These are phyloP conservation scores for Incurvaria masculella DNA, from an alignment of 2,888 invertebrate species.

Conservation along the genomic window DNA sequence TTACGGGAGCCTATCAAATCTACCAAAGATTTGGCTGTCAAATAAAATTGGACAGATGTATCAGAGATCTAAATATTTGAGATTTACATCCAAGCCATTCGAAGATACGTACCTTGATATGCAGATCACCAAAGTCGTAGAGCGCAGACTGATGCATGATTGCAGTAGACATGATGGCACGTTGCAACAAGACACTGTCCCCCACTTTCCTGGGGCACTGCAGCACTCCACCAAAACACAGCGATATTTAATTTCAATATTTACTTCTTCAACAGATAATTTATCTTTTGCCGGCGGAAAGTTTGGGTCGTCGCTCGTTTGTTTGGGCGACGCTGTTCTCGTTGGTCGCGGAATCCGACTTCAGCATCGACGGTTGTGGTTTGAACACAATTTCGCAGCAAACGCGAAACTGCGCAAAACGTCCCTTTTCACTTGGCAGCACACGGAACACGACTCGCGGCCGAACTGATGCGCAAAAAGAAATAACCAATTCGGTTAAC, in stretches of 20 bases:
- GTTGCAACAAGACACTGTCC: background rate
- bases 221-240: background rate
- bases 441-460: conserved; percentile 21
- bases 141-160: conserved; percentile 73
- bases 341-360: conserved; percentile 26
- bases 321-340: background rate
- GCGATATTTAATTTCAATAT: background rate
- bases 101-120: conserved; percentile 70
- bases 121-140: conserved; percentile 73
- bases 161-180: conserved; percentile 67
- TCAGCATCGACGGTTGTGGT: conserved; percentile 18
- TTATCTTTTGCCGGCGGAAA: no score
- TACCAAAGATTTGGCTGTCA: no score
- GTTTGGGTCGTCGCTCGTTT: background rate
- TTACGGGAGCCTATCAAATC: no score
- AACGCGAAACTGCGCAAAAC: conserved; percentile 56
- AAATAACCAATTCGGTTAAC: conserved; percentile 20
- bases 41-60: no score
- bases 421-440: conserved; percentile 35
- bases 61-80: no score
- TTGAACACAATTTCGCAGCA: conserved; percentile 56
- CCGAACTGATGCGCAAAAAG: conserved; percentile 42
- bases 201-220: background rate
- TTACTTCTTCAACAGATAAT: background rate
- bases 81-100: no score